Evolutionary conservation across 2,113 vertebrate genomes (phyloP).

Genomic region (Tichodroma muraria): DNA sequence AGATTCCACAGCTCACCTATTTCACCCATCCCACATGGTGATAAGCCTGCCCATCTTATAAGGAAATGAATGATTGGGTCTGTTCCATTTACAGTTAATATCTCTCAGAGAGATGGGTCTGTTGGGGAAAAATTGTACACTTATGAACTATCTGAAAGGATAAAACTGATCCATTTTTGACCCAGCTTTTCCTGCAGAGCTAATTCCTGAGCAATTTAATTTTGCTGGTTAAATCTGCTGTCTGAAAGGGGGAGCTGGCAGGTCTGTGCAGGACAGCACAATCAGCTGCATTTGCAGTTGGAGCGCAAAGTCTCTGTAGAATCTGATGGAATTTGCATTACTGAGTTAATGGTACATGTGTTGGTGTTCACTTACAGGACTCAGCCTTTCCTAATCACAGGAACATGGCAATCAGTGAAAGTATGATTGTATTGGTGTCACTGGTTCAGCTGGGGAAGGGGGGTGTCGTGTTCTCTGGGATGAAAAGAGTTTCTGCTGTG

Average conservation of each 20-base stretch:
- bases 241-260: neutral
- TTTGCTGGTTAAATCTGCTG: neutral
- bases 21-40: neutral
- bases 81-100: neutral
- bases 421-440: neutral
- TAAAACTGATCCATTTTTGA: neutral
- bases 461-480: neutral
- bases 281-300: neutral
- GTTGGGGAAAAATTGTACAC: neutral
- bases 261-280: neutral
- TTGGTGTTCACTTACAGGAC: neutral
- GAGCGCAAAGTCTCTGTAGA: neutral
- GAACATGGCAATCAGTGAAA: neutral
- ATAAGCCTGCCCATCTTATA: neutral
- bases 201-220: neutral
- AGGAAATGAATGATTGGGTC: conserved; percentile 1
- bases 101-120: neutral
- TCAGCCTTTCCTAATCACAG: neutral
- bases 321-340: neutral
- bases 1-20: neutral
- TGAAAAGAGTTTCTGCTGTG: neutral
- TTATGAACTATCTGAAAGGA: neutral
- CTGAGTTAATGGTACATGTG: neutral
- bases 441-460: neutral
- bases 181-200: neutral